phyloP scores from a whole-genome alignment of 2,113 vertebrate species.

The Lagenorhynchus albirostris region DNA sequence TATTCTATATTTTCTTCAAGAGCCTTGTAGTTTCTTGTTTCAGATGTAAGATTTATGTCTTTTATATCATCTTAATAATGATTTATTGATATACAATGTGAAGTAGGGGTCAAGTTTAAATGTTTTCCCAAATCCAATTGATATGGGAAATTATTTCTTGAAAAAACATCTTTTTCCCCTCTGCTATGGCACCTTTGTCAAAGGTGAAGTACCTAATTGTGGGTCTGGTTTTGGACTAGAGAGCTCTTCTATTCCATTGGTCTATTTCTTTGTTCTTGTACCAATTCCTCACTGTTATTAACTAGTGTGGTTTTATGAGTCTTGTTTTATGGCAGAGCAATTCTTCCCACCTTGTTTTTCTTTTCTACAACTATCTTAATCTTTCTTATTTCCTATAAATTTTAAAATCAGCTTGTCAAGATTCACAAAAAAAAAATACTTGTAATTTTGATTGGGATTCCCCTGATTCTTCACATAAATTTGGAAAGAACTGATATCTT shows the following conservation, averaged over 20 bases:
- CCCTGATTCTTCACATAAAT: neutral
- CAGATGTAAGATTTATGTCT: neutral
- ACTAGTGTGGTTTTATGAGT: neutral
- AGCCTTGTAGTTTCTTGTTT: neutral
- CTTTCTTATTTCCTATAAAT: neutral
- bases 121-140: neutral
- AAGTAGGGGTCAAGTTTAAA: neutral
- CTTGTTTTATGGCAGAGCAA: neutral
- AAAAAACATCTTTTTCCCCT: neutral
- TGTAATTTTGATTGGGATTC: neutral
- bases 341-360: neutral
- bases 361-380: neutral
- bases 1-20: conserved; percentile 22
- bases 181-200: neutral
- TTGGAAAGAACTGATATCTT: neutral
- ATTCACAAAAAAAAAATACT: neutral
- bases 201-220: neutral
- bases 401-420: neutral
- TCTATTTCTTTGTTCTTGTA: neutral
- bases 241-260: neutral
- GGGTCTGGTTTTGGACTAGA: neutral
- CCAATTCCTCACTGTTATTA: neutral
- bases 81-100: neutral
- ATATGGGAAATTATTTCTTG: neutral
- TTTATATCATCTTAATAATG: neutral